Evolutionary conservation across 92 coral and sea anemone species (phyloP), one percentile per base, ranked within the genome.

Genomic region (Umimayanthus chanpuru): DNA sequence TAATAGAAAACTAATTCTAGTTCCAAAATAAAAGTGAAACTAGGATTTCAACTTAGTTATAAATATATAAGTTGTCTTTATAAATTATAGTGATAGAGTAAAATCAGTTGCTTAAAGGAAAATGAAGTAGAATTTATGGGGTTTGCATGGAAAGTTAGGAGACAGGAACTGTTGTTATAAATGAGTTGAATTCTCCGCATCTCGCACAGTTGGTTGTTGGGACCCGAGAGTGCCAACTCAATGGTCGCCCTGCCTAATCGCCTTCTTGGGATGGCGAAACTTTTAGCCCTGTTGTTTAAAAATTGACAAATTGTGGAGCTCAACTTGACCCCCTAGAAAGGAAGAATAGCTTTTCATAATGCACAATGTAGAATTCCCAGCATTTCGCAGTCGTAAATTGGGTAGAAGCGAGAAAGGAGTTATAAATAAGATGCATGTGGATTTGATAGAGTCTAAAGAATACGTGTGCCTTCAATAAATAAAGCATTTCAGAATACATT

Each of bases 241-340:
- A 55, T 58, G 47, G 47, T 3, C 26, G n/a, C 73, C 30, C 28
- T 32, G 40, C 61, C 10, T 61, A 81, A 81, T 36, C 67, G n/a
- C 16, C 72, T 61, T 28, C 61, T 64, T 81, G 55, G 85, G 85
- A 58, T 18, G 67, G 72, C 25, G 23, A 56, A 56, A 16, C 43
- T 81, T 81, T 61, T 32, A 23, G 18, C 73, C 50, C 73, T 36
- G 73, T 81, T 80, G 85, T 40, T 32, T 80, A 9, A 40, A 58
- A 38, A 58, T 80, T 58, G 53, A 56, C 72, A 80, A 80, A 81
- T 38, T 29, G 73, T 53, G 73, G 30, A 16, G 43, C 44, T 18
- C 53, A 83, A 70, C 64, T 72, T 50, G 74, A 25, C 77, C 67
- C 78, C 77, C 87, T 72, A 18, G 65, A 67, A n/a, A 5, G 64